Conservation (phyloP, 2,888 invertebrate genomes). For the Acrobeloides nanus region DNA sequence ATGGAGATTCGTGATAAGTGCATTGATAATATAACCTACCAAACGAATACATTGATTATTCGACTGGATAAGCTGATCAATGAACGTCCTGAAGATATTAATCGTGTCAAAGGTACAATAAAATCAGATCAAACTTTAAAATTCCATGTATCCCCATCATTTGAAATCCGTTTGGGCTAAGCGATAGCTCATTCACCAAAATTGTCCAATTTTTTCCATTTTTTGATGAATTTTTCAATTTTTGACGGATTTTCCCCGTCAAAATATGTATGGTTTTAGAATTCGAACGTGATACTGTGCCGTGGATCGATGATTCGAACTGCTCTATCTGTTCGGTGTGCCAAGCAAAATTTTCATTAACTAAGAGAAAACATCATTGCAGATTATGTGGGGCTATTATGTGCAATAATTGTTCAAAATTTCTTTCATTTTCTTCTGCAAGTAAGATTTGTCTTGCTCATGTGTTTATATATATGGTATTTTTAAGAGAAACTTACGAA, state of each 20-base stretch:
- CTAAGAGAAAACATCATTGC: slow-evolving; percentile 88
- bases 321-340: slow-evolving; percentile 85
- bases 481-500: slow-evolving; percentile 62
- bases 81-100: slow-evolving; percentile 65
- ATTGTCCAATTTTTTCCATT: not conserved
- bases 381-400: slow-evolving; percentile 64
- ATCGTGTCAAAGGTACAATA: slow-evolving; percentile 54
- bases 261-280: no score
- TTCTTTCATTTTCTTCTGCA: slow-evolving; percentile 46
- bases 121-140: no score
- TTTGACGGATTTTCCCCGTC: no score
- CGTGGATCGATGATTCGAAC: slow-evolving; percentile 84
- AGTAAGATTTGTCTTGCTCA: slow-evolving; percentile 36
- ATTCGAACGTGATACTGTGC: slow-evolving; percentile 68
- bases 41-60: slow-evolving; percentile 89
- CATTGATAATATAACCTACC: slow-evolving; percentile 79
- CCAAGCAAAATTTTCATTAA: slow-evolving; percentile 71
- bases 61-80: slow-evolving; percentile 80
- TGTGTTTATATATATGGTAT: not conserved
- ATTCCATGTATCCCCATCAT: not conserved
- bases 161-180: no score
- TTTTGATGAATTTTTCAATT: no score
- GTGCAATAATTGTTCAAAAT: slow-evolving; percentile 47
- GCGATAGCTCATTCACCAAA: not conserved
- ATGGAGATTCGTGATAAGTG: slow-evolving; percentile 61